Evolutionary conservation across 2,113 vertebrate genomes (phyloP).

Genomic region (Thunnus thynnus): DNA sequence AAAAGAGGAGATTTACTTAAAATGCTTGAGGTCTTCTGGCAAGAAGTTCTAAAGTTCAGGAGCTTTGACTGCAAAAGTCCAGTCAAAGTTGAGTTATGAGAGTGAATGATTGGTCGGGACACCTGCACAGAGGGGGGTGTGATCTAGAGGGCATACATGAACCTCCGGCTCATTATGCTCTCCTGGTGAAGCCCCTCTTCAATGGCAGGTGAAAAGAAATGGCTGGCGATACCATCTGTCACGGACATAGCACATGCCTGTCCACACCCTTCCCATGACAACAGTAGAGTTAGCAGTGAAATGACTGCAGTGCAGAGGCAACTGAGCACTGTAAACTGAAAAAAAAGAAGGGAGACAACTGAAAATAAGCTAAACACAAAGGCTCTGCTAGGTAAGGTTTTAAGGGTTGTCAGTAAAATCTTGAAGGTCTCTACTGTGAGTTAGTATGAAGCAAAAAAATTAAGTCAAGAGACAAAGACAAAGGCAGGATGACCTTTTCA

Average conservation of each 20-base stretch:
- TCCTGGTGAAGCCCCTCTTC: constrained; percentile 26
- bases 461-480: no score
- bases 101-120: constrained; percentile 14
- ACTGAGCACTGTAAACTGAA: no score
- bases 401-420: no score
- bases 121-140: constrained; percentile 24
- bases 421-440: no score
- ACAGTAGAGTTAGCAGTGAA: not conserved
- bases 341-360: no score
- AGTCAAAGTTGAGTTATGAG: constrained; percentile 51
- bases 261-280: constrained; percentile 21
- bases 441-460: no score
- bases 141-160: not conserved
- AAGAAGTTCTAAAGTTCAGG: not conserved
- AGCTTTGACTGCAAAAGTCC: not conserved
- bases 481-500: no score
- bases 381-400: no score
- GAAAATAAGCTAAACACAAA: no score
- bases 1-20: not conserved
- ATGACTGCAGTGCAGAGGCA: no score
- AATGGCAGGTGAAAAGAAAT: constrained; percentile 57
- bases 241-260: constrained; percentile 42
- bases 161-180: constrained; percentile 25
- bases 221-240: constrained; percentile 57
- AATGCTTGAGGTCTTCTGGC: not conserved